Conservation (phyloP, 2,113 vertebrate genomes). For the Etheostoma spectabile region DNA sequence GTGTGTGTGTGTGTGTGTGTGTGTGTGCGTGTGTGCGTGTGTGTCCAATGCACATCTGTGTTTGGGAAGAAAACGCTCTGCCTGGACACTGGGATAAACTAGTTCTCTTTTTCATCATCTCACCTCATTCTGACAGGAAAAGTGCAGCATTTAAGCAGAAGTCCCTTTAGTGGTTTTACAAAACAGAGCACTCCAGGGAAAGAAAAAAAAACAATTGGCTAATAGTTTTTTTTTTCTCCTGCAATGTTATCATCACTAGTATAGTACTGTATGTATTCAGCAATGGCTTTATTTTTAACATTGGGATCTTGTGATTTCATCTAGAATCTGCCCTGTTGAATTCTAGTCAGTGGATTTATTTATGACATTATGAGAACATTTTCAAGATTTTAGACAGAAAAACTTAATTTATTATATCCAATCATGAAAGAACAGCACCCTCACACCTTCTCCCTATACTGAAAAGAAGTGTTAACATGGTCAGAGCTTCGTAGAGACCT, state of each 20-base stretch:
- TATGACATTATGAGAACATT: no score
- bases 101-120: conserved; percentile 10
- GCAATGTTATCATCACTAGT: background rate
- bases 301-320: background rate
- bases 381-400: no score
- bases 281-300: background rate
- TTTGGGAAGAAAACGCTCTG: background rate
- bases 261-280: background rate
- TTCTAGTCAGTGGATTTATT: no score
- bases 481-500: background rate
- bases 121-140: conserved; percentile 9
- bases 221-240: background rate
- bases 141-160: background rate
- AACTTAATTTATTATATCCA: background rate
- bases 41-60: conserved; percentile 1
- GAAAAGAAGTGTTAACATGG: background rate
- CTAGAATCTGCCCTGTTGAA: background rate
- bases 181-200: no score
- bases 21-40: conserved; percentile 2
- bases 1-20: background rate
- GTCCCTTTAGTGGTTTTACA: background rate
- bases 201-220: background rate
- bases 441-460: background rate
- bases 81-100: background rate
- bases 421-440: background rate